Evolutionary conservation across 2,113 vertebrate species (phyloP).

Genomic region (Calyptomena viridis): DNA sequence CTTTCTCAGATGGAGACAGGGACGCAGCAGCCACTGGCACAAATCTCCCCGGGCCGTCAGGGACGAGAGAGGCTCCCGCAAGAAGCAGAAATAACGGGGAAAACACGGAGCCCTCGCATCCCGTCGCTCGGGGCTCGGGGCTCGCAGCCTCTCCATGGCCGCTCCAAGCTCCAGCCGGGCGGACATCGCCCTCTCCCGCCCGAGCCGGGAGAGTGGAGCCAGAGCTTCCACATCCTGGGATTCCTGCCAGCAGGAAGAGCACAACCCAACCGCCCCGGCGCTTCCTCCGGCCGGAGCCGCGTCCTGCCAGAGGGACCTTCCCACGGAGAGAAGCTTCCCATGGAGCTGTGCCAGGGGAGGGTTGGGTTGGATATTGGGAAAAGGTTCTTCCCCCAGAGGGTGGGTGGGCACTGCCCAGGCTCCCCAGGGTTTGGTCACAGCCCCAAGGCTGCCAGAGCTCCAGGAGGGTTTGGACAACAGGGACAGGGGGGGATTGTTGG

Average conservation of each 20-base stretch:
- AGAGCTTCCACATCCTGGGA: neutral
- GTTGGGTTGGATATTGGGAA: rapidly evolving
- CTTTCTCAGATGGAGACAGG: neutral
- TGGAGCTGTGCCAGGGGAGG: rapidly evolving
- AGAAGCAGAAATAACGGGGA: neutral
- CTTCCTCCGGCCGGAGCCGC: neutral
- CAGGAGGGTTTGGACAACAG: neutral
- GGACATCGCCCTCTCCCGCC: slow-evolving; percentile 25
- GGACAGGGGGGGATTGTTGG: no score
- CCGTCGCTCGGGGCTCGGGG: no score
- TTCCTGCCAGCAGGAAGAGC: neutral
- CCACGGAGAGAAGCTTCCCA: neutral
- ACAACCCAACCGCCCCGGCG: neutral
- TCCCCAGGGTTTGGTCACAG: neutral
- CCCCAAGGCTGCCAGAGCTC: slow-evolving; percentile 2
- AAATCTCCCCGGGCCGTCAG: neutral
- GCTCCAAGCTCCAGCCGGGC: neutral
- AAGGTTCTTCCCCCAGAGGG: neutral
- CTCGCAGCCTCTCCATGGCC: neutral
- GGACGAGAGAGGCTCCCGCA: neutral
- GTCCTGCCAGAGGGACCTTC: neutral
- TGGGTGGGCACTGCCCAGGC: neutral
- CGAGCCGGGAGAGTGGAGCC: neutral
- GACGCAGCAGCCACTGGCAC: rapidly evolving
- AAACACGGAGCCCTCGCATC: neutral